A percentile compares a stretch with the other conserved stretches of the same genome.
phyloP scores from a whole-genome alignment of 2,888 invertebrate species.

The Pachliopta kotzebuea region DNA sequence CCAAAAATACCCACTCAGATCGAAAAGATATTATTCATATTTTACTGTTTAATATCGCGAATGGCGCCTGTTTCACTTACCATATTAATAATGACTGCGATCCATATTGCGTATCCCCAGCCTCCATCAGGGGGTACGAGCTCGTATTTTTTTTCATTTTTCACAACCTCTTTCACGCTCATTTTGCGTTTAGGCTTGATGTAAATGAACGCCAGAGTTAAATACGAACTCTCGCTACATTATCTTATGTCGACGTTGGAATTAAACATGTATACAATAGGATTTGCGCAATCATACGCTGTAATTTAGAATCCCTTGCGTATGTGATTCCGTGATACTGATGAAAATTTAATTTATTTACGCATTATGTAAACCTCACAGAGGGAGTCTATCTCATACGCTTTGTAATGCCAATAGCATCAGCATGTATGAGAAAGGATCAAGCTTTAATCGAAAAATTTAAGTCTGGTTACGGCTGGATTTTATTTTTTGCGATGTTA shows the following conservation, averaged over 20 bases:
- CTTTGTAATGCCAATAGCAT: too few species aligned
- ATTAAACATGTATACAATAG: slow-evolving; percentile 24
- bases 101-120: slow-evolving; percentile 85
- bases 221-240: slow-evolving; percentile 28
- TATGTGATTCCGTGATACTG: slow-evolving; percentile 18
- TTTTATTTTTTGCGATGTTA: too few species aligned
- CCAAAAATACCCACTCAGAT: too few species aligned
- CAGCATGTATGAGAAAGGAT: too few species aligned
- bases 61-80: slow-evolving; percentile 72
- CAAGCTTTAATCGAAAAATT: too few species aligned
- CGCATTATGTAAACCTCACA: neutral
- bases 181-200: slow-evolving; percentile 35
- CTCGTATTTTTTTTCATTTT: slow-evolving; percentile 43
- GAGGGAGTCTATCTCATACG: too few species aligned
- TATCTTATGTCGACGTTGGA: slow-evolving; percentile 33
- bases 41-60: neutral
- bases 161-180: slow-evolving; percentile 40
- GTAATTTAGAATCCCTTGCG: slow-evolving; percentile 12
- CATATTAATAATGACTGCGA: slow-evolving; percentile 79
- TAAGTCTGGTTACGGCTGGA: too few species aligned
- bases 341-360: neutral
- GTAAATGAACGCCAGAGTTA: slow-evolving; percentile 31
- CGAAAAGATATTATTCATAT: neutral
- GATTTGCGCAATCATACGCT: slow-evolving; percentile 10
- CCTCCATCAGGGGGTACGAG: slow-evolving; percentile 83